These are phyloP conservation scores for Ciconia maguari DNA, from an alignment of 2,113 vertebrate genomes.

Conservation along the genomic window DNA sequence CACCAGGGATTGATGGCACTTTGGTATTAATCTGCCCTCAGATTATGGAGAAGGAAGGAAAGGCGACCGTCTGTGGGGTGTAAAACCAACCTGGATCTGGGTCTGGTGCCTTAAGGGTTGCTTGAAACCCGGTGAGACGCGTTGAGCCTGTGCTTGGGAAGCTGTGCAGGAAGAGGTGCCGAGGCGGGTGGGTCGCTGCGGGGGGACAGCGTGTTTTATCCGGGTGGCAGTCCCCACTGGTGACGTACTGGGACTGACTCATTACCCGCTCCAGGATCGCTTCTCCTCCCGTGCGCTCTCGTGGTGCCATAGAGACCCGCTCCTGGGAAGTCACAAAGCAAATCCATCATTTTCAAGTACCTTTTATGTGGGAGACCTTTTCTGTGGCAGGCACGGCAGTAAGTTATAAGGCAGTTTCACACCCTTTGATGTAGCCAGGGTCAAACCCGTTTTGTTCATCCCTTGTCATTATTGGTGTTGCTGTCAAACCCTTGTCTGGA, in stretches of 20 bases:
- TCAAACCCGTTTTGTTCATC: not conserved
- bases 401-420: not conserved
- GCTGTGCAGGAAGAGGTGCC: not conserved
- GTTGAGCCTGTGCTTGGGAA: not conserved
- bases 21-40: not conserved
- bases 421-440: not conserved
- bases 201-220: not conserved
- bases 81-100: not conserved
- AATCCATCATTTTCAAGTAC: not conserved
- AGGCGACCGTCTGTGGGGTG: not conserved
- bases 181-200: not conserved
- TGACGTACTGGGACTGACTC: not conserved
- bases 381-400: not conserved
- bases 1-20: not conserved
- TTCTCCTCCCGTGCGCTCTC: not conserved
- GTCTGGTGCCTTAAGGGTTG: not conserved
- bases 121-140: not conserved
- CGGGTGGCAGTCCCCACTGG: not conserved
- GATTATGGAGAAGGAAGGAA: not conserved
- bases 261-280: accelerated
- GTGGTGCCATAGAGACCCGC: not conserved
- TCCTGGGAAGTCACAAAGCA: not conserved
- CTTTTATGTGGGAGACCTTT: not conserved
- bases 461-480: not conserved
- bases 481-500: not conserved